Base-by-base conservation (phyloP, 2,888 invertebrate species). In the Ecdyonurus torrentis region DNA sequence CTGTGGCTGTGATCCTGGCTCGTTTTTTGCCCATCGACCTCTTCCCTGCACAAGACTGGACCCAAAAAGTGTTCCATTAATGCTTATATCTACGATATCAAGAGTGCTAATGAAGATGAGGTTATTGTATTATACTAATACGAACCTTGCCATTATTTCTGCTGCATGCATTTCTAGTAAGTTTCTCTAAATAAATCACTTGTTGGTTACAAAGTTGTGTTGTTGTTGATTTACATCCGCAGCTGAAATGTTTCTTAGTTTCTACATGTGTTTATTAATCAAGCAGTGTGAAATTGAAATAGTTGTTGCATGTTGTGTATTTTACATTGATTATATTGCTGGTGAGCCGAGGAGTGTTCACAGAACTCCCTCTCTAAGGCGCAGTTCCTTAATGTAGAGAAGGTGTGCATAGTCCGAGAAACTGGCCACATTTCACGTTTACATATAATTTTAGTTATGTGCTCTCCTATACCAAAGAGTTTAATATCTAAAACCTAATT, bases 71-170 rank as follows among this genome's bases (percentile, higher is more conserved):
- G 83, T 72, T 81, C 87, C 1, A 74, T 87, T 25, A 77, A 79
- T 65, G 77, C 81, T 63, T 89, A 91, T 77, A 79, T 93, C 62
- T 79, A 77, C 58, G 88, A 90, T 2, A 81, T 93, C 52, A 79
- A 81, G 71, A 82, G 84, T 71, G 86, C 90, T 7, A 55, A 83
- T 71, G 81, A 82, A 62, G 94, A 96, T 75, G 85, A 85, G 64
- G 79, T 96, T 68, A 92, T 97, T n/a, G n/a, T n/a, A n/a, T n/a
- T n/a, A n/a, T n/a, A n/a, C n/a, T 0, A 77, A 79, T 58, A 83
- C 86, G 0, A 84, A 96, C 2, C 72, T 95, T 52, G 78, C 83
- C 63, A 84, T 87, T 61, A 86, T 98, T 68, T 90, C 95, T 0
- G 73, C 79, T n/a, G n/a, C n/a, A n/a, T n/a, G n/a, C n/a, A 23